phyloP scores from a whole-genome alignment of 64 coral and sea anemone genomes.

The Cladopsammia gracilis region DNA sequence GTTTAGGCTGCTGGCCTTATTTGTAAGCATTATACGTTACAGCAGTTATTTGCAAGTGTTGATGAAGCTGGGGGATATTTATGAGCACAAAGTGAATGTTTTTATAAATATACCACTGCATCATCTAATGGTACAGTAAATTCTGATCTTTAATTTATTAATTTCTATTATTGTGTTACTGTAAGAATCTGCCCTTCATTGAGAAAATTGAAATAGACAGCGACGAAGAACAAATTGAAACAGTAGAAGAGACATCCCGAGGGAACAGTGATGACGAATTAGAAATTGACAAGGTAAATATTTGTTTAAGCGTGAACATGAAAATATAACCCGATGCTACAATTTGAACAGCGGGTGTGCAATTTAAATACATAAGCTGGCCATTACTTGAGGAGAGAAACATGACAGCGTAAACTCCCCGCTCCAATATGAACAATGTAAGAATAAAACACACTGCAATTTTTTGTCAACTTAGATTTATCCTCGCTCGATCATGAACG shows the following conservation, averaged over 20 bases:
- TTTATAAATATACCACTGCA: no score
- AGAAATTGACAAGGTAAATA: no score
- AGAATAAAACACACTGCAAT: no score
- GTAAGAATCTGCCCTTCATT: neutral
- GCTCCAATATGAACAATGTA: no score
- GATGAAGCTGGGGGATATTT: neutral
- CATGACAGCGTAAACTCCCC: neutral
- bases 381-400: neutral
- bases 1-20: neutral
- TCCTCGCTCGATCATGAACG: constrained; percentile 14
- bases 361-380: neutral
- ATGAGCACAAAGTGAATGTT: neutral
- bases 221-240: neutral
- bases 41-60: neutral
- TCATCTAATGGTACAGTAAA: neutral
- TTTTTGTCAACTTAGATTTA: neutral
- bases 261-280: no score
- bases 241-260: neutral
- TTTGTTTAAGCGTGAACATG: no score
- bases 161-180: neutral
- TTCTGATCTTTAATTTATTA: neutral
- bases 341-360: neutral
- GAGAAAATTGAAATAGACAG: neutral
- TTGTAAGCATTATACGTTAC: neutral
- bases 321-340: no score